These are phyloP conservation scores for Gryllus longicercus DNA, from an alignment of 2,888 invertebrate species.

Conservation along the genomic window DNA sequence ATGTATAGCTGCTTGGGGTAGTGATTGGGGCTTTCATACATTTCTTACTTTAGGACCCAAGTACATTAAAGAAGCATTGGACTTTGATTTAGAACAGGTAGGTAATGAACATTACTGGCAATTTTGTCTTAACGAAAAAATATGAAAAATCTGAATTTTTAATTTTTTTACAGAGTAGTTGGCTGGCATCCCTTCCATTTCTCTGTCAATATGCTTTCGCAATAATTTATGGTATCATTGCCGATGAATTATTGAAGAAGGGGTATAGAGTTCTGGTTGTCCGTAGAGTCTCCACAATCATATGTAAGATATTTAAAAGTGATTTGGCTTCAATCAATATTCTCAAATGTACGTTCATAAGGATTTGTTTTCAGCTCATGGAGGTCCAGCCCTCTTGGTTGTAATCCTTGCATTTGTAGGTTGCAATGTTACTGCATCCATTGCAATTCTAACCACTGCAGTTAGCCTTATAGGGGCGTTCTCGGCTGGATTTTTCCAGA, in stretches of 20 bases:
- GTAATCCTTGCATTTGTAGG: constrained; percentile 41
- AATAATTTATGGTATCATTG: constrained; percentile 35
- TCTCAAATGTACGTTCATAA: background rate
- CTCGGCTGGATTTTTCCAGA: constrained; percentile 43
- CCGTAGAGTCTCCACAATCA: constrained; percentile 36
- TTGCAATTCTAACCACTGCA: constrained; percentile 41
- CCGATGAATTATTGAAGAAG: constrained; percentile 36
- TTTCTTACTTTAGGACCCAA: constrained; percentile 45
- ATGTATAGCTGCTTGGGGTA: constrained; percentile 42
- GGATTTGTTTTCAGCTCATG: constrained; percentile 36
- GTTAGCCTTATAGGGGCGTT: constrained; percentile 42
- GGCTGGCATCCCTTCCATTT: constrained; percentile 38
- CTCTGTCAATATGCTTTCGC: constrained; percentile 38
- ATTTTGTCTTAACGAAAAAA: no score
- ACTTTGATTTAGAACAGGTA: constrained; percentile 43
- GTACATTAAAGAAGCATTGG: constrained; percentile 43
- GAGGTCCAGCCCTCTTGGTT: constrained; percentile 42
- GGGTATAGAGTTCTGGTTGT: constrained; percentile 33
- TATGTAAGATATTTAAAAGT: constrained; percentile 35
- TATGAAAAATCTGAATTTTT: background rate
- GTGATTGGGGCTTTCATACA: constrained; percentile 46
- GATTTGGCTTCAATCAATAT: background rate
- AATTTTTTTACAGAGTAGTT: constrained; percentile 37
- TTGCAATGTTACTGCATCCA: constrained; percentile 39
- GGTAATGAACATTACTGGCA: constrained; percentile 19